phyloP scores from a whole-genome alignment of 2,113 vertebrate species.

The Forbesichthys agassizii region DNA sequence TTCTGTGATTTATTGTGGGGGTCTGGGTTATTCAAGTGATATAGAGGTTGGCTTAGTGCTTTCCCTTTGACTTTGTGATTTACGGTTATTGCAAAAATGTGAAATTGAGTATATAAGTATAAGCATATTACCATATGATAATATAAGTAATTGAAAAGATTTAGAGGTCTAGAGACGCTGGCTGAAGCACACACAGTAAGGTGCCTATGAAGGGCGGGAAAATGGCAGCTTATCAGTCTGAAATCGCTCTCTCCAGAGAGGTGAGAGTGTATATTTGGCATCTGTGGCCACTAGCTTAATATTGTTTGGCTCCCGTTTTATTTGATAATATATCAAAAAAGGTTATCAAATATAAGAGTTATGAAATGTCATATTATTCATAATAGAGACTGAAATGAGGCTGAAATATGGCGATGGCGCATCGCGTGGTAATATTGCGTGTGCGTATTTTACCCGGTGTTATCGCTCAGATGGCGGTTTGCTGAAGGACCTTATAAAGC shows the following conservation, averaged over 20 bases:
- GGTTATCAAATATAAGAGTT: slow-evolving; percentile 57
- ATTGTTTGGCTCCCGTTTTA: slow-evolving; percentile 60
- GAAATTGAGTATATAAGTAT: slow-evolving; percentile 77
- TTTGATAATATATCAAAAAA: slow-evolving; percentile 53
- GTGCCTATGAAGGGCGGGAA: slow-evolving; percentile 42
- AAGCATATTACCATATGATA: slow-evolving; percentile 79
- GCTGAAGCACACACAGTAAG: slow-evolving; percentile 54
- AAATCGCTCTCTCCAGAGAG: slow-evolving; percentile 56
- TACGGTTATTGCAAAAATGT: slow-evolving; percentile 76
- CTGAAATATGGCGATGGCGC: slow-evolving; percentile 10
- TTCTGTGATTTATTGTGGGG: slow-evolving; percentile 74
- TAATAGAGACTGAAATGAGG: slow-evolving; percentile 50
- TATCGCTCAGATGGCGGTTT: slow-evolving; percentile 13
- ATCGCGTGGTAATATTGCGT: background rate
- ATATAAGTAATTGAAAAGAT: slow-evolving; percentile 79
- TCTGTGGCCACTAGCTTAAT: slow-evolving; percentile 62
- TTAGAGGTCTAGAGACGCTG: slow-evolving; percentile 61
- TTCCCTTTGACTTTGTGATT: slow-evolving; percentile 67
- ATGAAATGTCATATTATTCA: slow-evolving; percentile 60
- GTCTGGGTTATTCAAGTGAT: slow-evolving; percentile 78
- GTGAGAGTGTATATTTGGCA: slow-evolving; percentile 61
- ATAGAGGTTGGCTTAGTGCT: slow-evolving; percentile 70
- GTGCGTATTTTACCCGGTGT: background rate
- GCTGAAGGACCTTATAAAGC: slow-evolving; percentile 20
- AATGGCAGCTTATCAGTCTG: slow-evolving; percentile 56